phyloP scores from a whole-genome alignment of 2,113 vertebrate genomes.

The Lagopus leucura region DNA sequence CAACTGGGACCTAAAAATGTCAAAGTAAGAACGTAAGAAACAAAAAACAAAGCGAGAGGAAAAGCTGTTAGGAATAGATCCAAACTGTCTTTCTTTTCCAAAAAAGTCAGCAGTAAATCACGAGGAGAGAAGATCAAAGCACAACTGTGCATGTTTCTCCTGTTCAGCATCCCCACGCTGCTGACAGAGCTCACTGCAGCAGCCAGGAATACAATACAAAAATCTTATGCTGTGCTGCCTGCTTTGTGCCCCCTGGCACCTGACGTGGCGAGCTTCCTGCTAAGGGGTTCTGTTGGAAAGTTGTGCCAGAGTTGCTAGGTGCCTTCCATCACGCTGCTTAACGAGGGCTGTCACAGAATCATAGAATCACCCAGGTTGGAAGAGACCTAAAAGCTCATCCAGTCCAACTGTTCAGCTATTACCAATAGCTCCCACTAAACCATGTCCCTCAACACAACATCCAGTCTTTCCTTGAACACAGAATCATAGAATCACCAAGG shows the following conservation, averaged over 20 bases:
- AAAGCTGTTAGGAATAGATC: background rate
- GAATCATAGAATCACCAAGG: too few species aligned
- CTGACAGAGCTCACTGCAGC: background rate
- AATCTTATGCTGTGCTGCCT: background rate
- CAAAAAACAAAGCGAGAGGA: background rate
- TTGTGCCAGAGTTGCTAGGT: background rate
- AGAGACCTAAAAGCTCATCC: too few species aligned
- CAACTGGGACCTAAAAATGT: background rate
- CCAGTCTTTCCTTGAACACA: too few species aligned
- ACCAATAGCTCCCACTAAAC: too few species aligned
- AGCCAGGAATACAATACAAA: background rate
- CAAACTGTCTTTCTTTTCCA: background rate
- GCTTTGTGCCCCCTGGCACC: background rate
- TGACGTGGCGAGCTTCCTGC: background rate
- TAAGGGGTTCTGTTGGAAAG: background rate
- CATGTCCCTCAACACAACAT: too few species aligned
- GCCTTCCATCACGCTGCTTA: background rate
- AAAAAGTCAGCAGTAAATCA: background rate
- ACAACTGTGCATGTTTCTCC: background rate
- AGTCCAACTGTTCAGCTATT: too few species aligned
- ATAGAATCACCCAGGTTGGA: too few species aligned
- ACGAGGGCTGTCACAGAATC: background rate
- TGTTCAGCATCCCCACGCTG: background rate
- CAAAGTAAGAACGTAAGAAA: background rate
- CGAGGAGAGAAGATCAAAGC: constrained; percentile 16